Conservation (phyloP, 2,113 vertebrate genomes). For the Strix uralensis region DNA sequence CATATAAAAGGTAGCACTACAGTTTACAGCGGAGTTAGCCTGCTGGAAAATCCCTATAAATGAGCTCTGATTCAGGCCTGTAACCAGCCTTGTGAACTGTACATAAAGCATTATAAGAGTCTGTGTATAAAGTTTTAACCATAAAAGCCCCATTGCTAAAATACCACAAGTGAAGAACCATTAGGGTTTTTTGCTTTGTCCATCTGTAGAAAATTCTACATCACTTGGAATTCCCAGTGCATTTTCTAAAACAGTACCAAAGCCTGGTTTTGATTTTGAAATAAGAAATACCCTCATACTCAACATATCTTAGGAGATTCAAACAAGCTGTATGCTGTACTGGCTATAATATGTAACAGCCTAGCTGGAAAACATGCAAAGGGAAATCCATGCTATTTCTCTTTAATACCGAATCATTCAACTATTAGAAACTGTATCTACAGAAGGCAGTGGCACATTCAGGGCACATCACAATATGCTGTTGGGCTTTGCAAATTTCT, state of each 20-base stretch:
- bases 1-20: neutral
- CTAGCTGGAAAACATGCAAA: neutral
- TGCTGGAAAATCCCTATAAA: neutral
- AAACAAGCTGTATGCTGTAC: neutral
- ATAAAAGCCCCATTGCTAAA: neutral
- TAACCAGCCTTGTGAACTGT: neutral
- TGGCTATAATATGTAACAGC: neutral
- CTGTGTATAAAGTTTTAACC: neutral
- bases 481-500: neutral
- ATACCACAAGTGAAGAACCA: neutral
- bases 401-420: neutral
- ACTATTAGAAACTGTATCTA: neutral
- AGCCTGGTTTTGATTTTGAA: neutral
- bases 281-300: neutral
- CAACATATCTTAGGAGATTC: neutral
- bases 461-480: neutral
- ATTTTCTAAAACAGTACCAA: neutral
- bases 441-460: neutral
- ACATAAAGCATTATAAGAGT: neutral
- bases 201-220: neutral
- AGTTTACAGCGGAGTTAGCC: neutral
- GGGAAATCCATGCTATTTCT: neutral
- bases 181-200: neutral
- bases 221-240: neutral
- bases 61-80: neutral